Base-by-base conservation (phyloP, 2,113 vertebrate genomes). In the Xiphias gladius region DNA sequence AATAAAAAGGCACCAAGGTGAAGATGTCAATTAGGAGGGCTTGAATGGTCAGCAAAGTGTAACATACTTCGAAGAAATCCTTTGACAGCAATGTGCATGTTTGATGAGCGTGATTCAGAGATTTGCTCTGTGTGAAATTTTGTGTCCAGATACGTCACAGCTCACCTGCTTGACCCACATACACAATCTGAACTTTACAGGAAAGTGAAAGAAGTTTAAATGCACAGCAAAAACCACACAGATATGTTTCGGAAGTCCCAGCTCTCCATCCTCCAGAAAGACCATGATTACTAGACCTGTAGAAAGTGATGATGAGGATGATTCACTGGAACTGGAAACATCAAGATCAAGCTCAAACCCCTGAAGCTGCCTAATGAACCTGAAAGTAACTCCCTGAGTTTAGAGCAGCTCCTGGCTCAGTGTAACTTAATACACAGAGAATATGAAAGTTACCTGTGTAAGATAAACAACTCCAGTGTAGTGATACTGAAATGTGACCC, bases 191-290 rank as follows among this genome's bases (percentile, higher is more conserved):
- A 86, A 35, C 83, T 88, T 13, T 54, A 85, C n/a, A 66, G 58
- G 17, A 86, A 76, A 70, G 86, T 89, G 0, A 82, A 17, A 17
- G 81, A 89, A 32, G 76, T 89, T 10, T 74, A 88, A n/a, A 79
- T 61, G 24, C 82, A 91, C 77, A 90, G 82, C 22, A 82, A 48
- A 37, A 89, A 82, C 6, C 85, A 89, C 20, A 76, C 79, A 0
- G 77, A 77, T 43, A 37, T 79, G 22, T 85, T 82, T 61, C 2
- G 59, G n/a, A 74, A 82, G 5, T 76, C 37, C 55, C 1, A 71
- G 58, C 24, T 37, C 72, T 26, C 70, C 71, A n/a, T 78, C 70
- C 0, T 63, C 16, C 24, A 67, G 2, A 1, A 41, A 30, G 13
- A 67, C 30, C 2, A 73, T 67, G 79, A 74, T 52, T 1, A 26